These are phyloP conservation scores for Eumeta japonica DNA, from an alignment of 1,140 invertebrate genomes.

Conservation along the genomic window DNA sequence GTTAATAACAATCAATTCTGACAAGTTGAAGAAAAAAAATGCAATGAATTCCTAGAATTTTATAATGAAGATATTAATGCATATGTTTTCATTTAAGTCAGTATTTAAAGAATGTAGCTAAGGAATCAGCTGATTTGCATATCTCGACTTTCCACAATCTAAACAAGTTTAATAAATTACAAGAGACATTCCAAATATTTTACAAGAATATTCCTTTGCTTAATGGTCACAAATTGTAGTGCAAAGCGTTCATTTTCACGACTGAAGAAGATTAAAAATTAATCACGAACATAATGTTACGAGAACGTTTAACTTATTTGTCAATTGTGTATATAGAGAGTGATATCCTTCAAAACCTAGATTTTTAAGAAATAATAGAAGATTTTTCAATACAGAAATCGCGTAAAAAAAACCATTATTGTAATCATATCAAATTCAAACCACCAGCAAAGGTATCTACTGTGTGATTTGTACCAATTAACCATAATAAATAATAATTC, in stretches of 20 bases:
- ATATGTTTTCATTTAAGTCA: no score
- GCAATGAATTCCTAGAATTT: slow-evolving; percentile 3
- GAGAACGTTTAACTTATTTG: background rate
- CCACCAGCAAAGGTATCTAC: slow-evolving; percentile 8
- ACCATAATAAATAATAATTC: slow-evolving; percentile 4
- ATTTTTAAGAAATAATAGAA: no score
- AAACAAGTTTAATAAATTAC: no score
- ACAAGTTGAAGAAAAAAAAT: slow-evolving; percentile 6
- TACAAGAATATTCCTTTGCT: slow-evolving; percentile 1
- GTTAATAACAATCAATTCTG: slow-evolving; percentile 5
- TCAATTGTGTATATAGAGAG: background rate
- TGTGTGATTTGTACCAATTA: slow-evolving; percentile 8
- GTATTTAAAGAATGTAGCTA: no score
- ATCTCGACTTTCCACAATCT: background rate
- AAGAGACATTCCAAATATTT: background rate
- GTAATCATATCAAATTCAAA: slow-evolving; percentile 8
- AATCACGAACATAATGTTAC: background rate
- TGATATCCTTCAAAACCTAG: background rate
- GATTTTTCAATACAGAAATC: slow-evolving; percentile 11
- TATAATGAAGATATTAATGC: background rate
- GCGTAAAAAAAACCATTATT: slow-evolving; percentile 6
- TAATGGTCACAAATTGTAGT: background rate
- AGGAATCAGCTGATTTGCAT: no score
- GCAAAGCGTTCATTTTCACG: background rate
- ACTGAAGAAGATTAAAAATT: background rate